phyloP scores from a whole-genome alignment of 1,140 invertebrate species.

The Ceratina australensis region DNA sequence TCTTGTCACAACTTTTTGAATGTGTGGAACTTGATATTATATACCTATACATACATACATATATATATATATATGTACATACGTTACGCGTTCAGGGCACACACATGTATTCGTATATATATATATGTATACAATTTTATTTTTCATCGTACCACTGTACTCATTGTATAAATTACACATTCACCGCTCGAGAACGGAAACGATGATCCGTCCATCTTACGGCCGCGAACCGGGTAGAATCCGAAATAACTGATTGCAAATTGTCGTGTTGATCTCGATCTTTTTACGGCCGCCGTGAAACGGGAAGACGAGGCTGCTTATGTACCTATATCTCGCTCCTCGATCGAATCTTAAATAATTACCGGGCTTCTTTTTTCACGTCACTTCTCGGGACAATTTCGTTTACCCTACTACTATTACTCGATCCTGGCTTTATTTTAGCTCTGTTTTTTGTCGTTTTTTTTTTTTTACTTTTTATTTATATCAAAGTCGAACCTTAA shows the following conservation, averaged over 20 bases:
- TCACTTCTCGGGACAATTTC: slow-evolving; percentile 64
- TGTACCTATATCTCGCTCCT: slow-evolving; percentile 45
- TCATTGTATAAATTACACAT: slow-evolving; percentile 80
- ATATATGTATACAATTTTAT: slow-evolving; percentile 59
- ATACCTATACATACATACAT: slow-evolving; percentile 65
- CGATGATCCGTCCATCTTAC: slow-evolving; percentile 15
- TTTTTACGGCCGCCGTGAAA: no score
- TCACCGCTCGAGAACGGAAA: slow-evolving; percentile 71
- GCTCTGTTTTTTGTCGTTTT: slow-evolving; percentile 68
- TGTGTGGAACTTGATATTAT: slow-evolving; percentile 73
- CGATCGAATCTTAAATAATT: slow-evolving; percentile 65
- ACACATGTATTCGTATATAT: slow-evolving; percentile 51
- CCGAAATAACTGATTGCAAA: neutral
- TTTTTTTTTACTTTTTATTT: slow-evolving; percentile 60
- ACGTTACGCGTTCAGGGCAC: slow-evolving; percentile 22
- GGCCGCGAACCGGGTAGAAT: no score
- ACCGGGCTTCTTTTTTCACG: slow-evolving; percentile 72
- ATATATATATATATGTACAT: slow-evolving; percentile 57
- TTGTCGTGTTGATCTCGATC: neutral
- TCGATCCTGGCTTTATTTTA: slow-evolving; percentile 71
- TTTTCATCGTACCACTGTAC: slow-evolving; percentile 77
- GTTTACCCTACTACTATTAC: slow-evolving; percentile 57
- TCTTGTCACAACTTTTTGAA: slow-evolving; percentile 79
- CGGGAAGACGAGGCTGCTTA: neutral
- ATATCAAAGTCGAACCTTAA: slow-evolving; percentile 39